These are phyloP conservation scores for Drosophila austrosaltans DNA, from an alignment of 2,888 invertebrate genomes.

Conservation along the genomic window DNA sequence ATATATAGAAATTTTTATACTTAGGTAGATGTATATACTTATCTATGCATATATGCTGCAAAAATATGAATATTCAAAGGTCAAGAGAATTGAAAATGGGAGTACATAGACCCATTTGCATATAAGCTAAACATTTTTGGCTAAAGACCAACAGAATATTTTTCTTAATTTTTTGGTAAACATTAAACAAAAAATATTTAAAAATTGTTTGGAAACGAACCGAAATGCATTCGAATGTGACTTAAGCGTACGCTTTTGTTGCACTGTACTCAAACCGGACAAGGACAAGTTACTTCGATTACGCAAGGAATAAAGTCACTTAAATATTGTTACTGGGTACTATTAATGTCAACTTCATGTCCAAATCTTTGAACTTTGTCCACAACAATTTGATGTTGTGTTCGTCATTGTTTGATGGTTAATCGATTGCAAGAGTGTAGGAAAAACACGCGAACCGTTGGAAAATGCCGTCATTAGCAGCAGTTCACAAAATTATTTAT, in stretches of 20 bases:
- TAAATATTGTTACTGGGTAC: neutral
- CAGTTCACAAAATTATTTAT: conserved; percentile 28
- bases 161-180: conserved; percentile 13
- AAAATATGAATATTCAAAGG: conserved; percentile 51
- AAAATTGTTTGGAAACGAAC: conserved; percentile 13
- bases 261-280: too few species aligned
- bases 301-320: neutral
- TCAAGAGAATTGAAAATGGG: conserved; percentile 39
- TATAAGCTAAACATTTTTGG: conserved; percentile 46
- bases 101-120: conserved; percentile 54
- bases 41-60: neutral
- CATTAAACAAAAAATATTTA: too few species aligned
- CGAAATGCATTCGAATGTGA: neutral
- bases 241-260: too few species aligned
- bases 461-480: conserved; percentile 23
- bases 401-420: conserved; percentile 21
- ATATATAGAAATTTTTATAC: neutral
- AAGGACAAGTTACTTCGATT: neutral
- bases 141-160: conserved; percentile 58
- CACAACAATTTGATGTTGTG: conserved; percentile 12
- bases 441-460: conserved; percentile 14
- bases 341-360: conserved; percentile 8
- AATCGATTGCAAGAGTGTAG: conserved; percentile 51
- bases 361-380: conserved; percentile 32
- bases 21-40: too few species aligned